phyloP scores from a whole-genome alignment of 2,888 invertebrate genomes.

The Acrobasis repandana region DNA sequence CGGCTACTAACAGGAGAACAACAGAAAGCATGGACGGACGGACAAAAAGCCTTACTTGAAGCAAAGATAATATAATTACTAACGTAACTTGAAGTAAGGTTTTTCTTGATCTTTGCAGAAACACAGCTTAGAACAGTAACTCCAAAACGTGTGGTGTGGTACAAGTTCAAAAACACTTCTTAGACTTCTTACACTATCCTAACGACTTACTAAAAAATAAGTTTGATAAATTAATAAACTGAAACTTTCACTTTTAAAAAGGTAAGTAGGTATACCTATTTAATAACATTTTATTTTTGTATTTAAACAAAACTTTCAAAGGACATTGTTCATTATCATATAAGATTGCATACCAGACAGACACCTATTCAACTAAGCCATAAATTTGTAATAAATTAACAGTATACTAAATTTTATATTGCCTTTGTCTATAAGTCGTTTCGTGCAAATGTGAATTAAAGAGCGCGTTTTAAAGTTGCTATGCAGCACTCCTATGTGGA shows the following conservation, averaged over 20 bases:
- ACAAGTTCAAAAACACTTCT: too few relatives aligned
- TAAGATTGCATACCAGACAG: not conserved
- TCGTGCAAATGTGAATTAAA: slow-evolving; percentile 64
- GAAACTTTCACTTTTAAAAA: not conserved
- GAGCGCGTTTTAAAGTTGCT: slow-evolving; percentile 65
- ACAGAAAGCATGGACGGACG: too few relatives aligned
- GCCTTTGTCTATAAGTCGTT: slow-evolving; percentile 54
- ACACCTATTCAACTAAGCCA: not conserved
- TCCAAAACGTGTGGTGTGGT: too few relatives aligned
- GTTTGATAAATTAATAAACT: too few relatives aligned
- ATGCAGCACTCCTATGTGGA: slow-evolving; percentile 70
- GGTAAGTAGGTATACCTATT: not conserved
- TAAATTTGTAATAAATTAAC: slow-evolving; percentile 22
- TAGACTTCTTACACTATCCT: too few relatives aligned
- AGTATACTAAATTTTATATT: slow-evolving; percentile 44
- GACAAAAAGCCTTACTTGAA: too few relatives aligned
- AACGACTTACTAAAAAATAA: too few relatives aligned
- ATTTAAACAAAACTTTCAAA: not conserved
- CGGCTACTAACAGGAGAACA: too few relatives aligned
- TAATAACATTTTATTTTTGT: not conserved
- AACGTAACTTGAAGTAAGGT: too few relatives aligned
- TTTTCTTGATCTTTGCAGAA: too few relatives aligned
- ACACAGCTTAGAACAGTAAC: too few relatives aligned
- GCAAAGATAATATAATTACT: too few relatives aligned
- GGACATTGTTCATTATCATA: not conserved